Base-by-base conservation (phyloP, 2,797 vertebrate genomes). In the Crenuchus spilurus region DNA sequence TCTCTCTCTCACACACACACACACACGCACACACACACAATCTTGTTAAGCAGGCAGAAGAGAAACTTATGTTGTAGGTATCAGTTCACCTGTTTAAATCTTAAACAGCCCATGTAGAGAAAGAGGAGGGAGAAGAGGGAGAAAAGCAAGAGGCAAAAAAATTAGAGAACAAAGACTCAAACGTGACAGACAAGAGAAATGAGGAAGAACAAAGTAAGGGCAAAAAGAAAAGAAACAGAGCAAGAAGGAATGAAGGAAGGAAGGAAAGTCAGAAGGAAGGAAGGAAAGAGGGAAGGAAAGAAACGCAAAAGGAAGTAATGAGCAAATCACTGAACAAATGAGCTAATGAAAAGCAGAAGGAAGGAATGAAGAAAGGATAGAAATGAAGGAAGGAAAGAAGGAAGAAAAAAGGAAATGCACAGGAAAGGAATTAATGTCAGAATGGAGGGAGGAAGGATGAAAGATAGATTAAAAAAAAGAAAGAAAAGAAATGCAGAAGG, bases 81-180 rank as follows among this genome's bases (percentile, higher is more conserved):
- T 76, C 70, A 42, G 42, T 70, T 77, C 69, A 55, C 14, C 63
- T 39, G 52, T 83, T 80, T 68, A 80, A 83, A 82, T 60, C 66
- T 75, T 80, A 72, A 78, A 78, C 41, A 66, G 69, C 46, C 62
- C 30, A 62, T 49, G 52, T 46, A 55, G 49, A 58, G 63, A 66
- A 42, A 28, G 60, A 35, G 55, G 66, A 54, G 49, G 55, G 46
- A n/a, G 57, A 42, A 70, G 41, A 26, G 57, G n/a, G 46, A 65
- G 41, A 20, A 13, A 2, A 4, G 24, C 1, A 4, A 41, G 39
- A 44, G 14, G 20, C 6, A 20, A 7, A 20, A 6, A 52, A n/a
- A n/a, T n/a, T n/a, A n/a, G n/a, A n/a, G n/a, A n/a, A n/a, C n/a
- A n/a, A n/a, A n/a, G n/a, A n/a, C n/a, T n/a, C n/a, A n/a, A n/a